Conservation (phyloP, 2,888 invertebrate genomes). For the Hydrotaea diabolus region DNA sequence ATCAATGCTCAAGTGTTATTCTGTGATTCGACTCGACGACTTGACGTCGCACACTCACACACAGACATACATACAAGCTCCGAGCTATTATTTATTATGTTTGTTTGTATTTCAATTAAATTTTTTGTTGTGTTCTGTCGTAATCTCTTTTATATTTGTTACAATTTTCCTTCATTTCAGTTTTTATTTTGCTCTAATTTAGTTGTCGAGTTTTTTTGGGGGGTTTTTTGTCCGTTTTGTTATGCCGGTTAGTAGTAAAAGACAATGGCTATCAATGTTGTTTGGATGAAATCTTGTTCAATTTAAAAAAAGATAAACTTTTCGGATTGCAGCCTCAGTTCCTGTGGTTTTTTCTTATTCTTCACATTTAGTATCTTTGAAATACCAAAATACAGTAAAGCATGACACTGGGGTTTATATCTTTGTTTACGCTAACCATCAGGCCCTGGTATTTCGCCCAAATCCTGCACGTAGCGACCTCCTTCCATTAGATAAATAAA, state of each 20-base stretch:
- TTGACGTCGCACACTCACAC: background rate
- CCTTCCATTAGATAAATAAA: too few species aligned
- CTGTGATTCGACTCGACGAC: background rate
- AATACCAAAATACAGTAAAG: too few species aligned
- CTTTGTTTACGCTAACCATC: too few species aligned
- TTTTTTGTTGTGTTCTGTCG: slow-evolving; percentile 54
- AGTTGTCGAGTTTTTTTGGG: background rate
- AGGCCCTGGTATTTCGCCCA: too few species aligned
- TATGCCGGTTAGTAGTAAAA: background rate
- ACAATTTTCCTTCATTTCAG: slow-evolving; percentile 39
- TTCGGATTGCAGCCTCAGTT: background rate
- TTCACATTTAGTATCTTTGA: too few species aligned
- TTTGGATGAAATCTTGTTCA: background rate
- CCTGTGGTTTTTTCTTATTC: background rate
- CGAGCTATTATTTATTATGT: slow-evolving; percentile 33
- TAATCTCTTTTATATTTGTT: slow-evolving; percentile 57
- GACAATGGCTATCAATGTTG: background rate
- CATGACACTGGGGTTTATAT: too few species aligned
- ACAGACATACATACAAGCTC: too few species aligned
- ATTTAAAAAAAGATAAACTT: background rate
- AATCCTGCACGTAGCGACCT: too few species aligned
- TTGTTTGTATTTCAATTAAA: slow-evolving; percentile 59
- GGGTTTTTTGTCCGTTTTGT: background rate
- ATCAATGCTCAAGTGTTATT: slow-evolving; percentile 69
- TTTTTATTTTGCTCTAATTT: background rate